These are phyloP conservation scores for Pollimyrus isidori DNA, from an alignment of 2,113 vertebrate genomes.

Conservation along the genomic window DNA sequence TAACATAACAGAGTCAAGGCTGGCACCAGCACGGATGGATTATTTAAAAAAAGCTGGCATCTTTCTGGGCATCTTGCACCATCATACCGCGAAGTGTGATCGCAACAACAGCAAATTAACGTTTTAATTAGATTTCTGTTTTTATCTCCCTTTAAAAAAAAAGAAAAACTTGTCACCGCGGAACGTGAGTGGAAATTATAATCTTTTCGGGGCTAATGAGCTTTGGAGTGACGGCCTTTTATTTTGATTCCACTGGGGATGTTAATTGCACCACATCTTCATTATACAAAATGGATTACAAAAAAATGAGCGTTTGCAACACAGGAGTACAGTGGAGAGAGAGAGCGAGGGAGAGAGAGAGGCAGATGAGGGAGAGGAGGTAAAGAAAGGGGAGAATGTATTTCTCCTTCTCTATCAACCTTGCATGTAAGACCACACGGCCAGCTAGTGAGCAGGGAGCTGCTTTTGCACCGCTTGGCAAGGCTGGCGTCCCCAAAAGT, in stretches of 20 bases:
- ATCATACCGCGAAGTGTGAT: constrained; percentile 39
- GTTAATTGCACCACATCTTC: constrained; percentile 86
- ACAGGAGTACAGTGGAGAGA: constrained; percentile 52
- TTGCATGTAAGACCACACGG: constrained; percentile 62
- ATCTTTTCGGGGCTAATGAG: constrained; percentile 89
- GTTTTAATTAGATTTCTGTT: constrained; percentile 49
- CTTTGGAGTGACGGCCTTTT: constrained; percentile 84
- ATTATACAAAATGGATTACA: constrained; percentile 95
- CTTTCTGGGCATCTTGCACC: constrained; percentile 69
- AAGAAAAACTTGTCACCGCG: constrained; percentile 54
- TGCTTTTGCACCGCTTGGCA: constrained; percentile 51
- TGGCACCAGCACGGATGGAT: constrained; percentile 47
- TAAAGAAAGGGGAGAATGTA: constrained; percentile 55
- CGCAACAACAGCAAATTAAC: constrained; percentile 48
- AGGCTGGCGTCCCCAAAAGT: constrained; percentile 56
- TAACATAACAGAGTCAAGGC: constrained; percentile 50
- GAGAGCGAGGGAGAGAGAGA: constrained; percentile 45
- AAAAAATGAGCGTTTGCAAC: constrained; percentile 50
- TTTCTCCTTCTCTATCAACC: constrained; percentile 64
- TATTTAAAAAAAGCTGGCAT: constrained; percentile 64
- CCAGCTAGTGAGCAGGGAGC: constrained; percentile 68
- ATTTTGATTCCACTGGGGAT: constrained; percentile 66
- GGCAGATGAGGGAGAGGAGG: constrained; percentile 21
- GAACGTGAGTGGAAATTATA: constrained; percentile 65
- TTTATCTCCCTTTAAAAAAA: constrained; percentile 24